Evolutionary conservation across 2,113 vertebrate species (phyloP), one percentile per base, ranked within the genome.

Genomic region (Todiramphus chloris): DNA sequence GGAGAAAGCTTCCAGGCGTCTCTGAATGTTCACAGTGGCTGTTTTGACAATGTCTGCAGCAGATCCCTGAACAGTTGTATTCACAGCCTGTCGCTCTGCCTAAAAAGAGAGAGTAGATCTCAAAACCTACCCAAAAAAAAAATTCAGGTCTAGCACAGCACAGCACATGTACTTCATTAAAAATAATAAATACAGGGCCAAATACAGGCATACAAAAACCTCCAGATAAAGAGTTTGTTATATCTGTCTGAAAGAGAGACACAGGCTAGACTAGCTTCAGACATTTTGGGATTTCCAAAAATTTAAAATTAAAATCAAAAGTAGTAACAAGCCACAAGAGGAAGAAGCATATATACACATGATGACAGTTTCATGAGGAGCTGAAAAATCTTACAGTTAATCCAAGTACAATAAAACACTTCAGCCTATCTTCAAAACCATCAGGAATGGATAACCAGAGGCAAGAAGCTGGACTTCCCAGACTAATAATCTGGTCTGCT

Each of bases 41-140:
- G 98, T 97, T 98, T 99, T 99, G 37, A 99, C 99, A 37, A 99
- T 98, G 96, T 99, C 99, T 19, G 99, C 99, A 1, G 99, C 99
- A 13, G 99, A 99, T 44, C 99, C 99, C 96, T 99, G 99, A 18
- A 99, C 99, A 9, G 98, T 98, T 15, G 99, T 99, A 94, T 99
- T 99, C 90, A 99, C 99, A 10, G 99, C 99, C 97, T 99, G 99
- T 23, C 99, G 98, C 94, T 99, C 99, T 37, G 99, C 99, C 99
- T 99, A 93, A 68, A 86, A 23, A 90, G 75, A 80, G 74, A 94
- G 0, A 86, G 9, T 4, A 62, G n/a, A 16, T 59, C 58, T 83
- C 74, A 96, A 78, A 93, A 92, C 15, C 31, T 43, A 78, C 8
- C 18, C 30, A n/a, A 46, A 67, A 70, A 75, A 73, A 24, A 3